A percentile compares a stretch with the other conserved stretches of the same genome.
Evolutionary conservation across 2,113 vertebrate genomes (phyloP).

Genomic region (Chaetodon trifascialis): DNA sequence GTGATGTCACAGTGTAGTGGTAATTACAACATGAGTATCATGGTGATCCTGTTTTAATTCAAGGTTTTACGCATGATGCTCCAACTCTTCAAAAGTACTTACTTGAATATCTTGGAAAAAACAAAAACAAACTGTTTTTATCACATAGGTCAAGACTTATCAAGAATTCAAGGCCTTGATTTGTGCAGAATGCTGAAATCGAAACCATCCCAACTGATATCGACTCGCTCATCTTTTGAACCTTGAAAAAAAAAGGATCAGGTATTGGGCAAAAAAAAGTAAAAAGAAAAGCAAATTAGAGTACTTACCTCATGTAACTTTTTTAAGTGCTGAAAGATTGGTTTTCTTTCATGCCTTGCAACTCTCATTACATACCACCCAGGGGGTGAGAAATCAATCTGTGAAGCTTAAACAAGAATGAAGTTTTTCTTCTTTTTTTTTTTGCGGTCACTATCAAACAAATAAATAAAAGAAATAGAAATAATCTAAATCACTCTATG

Average conservation of each 20-base stretch:
- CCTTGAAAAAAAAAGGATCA: slow-evolving; percentile 69
- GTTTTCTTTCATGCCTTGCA: slow-evolving; percentile 81
- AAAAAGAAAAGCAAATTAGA: slow-evolving; percentile 70
- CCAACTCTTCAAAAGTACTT: background rate
- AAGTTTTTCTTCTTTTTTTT: slow-evolving; percentile 60
- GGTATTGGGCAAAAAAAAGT: slow-evolving; percentile 51
- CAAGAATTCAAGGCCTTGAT: slow-evolving; percentile 83
- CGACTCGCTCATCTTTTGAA: slow-evolving; percentile 71
- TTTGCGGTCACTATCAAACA: slow-evolving; percentile 59
- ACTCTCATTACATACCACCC: slow-evolving; percentile 83
- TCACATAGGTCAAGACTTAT: slow-evolving; percentile 80
- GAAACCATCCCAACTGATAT: slow-evolving; percentile 67
- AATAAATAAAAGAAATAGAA: slow-evolving; percentile 54
- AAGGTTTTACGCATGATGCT: background rate
- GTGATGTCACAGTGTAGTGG: background rate
- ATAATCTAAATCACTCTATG: slow-evolving; percentile 59
- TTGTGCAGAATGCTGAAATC: slow-evolving; percentile 70
- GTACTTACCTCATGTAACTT: slow-evolving; percentile 70
- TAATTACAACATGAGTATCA: background rate
- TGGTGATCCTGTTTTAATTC: background rate
- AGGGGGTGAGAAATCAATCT: slow-evolving; percentile 83
- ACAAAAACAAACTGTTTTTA: slow-evolving; percentile 62
- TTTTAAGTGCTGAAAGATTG: slow-evolving; percentile 79
- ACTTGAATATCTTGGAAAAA: slow-evolving; percentile 9
- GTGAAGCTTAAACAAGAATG: slow-evolving; percentile 78